phyloP scores from a whole-genome alignment of 2,797 vertebrate genomes.

The Peromyscus attwateri region DNA sequence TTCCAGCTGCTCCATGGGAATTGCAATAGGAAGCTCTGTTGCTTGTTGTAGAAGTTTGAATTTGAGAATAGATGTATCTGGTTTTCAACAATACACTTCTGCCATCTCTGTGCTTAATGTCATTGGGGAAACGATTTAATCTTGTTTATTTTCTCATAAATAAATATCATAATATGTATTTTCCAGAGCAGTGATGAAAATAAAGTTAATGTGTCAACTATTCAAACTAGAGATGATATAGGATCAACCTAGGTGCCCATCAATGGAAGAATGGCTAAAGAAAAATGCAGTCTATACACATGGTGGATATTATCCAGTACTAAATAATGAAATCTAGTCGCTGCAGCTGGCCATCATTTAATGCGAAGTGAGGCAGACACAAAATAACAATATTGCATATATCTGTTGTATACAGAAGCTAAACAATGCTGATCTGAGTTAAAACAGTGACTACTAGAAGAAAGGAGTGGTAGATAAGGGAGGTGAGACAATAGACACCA shows the following conservation, averaged over 20 bases:
- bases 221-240: background rate
- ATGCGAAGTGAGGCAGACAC: background rate
- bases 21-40: constrained; percentile 14
- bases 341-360: background rate
- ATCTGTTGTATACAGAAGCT: background rate
- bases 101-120: background rate
- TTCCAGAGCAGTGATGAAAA: background rate
- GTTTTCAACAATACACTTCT: background rate
- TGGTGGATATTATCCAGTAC: background rate
- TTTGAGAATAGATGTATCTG: background rate
- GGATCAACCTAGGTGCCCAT: too few relatives aligned
- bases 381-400: background rate
- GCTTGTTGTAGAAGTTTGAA: background rate
- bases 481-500: background rate
- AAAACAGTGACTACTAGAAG: background rate
- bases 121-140: background rate
- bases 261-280: background rate
- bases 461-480: background rate
- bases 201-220: background rate
- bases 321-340: background rate
- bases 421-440: background rate
- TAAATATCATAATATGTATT: background rate
- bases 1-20: background rate
- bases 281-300: background rate
- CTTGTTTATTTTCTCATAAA: constrained; percentile 33